Evolutionary conservation across 2,888 invertebrate species (phyloP), one percentile per base, ranked within the genome.

Genomic region (Acanthosepion pharaonis): DNA sequence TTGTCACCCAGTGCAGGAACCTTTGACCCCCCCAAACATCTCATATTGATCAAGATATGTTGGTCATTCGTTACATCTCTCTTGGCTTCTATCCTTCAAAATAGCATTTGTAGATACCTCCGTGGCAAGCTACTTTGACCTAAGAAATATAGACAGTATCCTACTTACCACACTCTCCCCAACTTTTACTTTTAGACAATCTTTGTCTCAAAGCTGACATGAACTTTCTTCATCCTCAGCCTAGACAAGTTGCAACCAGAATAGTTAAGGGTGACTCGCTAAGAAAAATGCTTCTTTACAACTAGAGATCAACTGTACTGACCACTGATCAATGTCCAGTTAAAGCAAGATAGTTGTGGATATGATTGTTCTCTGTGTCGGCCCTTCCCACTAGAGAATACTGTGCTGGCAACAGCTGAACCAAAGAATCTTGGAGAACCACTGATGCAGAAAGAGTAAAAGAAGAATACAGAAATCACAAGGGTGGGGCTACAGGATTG

Each of bases 271-370:
- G 78, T 78, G 78, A 78, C 78, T 33, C 9, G 33, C 78, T 11
- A n/a, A 78, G 78, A n/a, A 78, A 78, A 78, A 78, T 78, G 78
- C 78, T n/a, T 78, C 78, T 78, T 78, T 78, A n/a, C 78, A 78
- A 33, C 5, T 11, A 4, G n/a, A n/a, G 78, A 78, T 78, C 78
- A 78, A 78, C 78, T 78, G 78, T 33, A 78, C 78, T 78, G 78
- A 78, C 78, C 78, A 33, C 23, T 78, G 78, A 78, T n/a, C 78
- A 18, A 78, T 78, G 78, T n/a, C 78, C 78, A 78, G 78, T 78
- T 78, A 78, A n/a, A 78, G 78, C 33, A 78, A 33, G 78, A 78
- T 33, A 78, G 78, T 33, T 78, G 78, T 78, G 78, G 78, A 78
- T 33, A 78, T 18, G n/a, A 28, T 15, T 55, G 15, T 20, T 59